phyloP scores from a whole-genome alignment of 2,797 vertebrate genomes.

The Babyrousa celebensis region DNA sequence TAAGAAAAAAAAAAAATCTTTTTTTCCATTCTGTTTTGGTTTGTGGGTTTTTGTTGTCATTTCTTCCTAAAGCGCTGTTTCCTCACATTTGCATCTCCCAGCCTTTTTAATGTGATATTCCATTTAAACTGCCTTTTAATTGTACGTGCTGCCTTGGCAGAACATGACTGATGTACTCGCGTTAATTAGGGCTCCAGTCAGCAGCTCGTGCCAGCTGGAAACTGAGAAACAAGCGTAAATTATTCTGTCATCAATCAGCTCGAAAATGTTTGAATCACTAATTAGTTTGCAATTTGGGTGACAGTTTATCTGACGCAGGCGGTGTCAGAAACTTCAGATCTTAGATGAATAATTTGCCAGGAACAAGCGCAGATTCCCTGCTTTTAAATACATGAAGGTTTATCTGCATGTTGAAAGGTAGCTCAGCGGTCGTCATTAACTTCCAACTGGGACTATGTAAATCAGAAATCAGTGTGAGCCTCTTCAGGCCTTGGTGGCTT shows the following conservation, averaged over 20 bases:
- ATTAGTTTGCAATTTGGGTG: conserved; percentile 99
- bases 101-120: conserved; percentile 97
- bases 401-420: conserved; percentile 95
- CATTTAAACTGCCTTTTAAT: conserved; percentile 98
- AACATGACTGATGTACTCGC: conserved; percentile 98
- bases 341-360: conserved; percentile 95
- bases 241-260: conserved; percentile 99
- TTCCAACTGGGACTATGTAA: conserved; percentile 95
- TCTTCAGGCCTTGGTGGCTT: conserved; percentile 93
- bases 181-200: conserved; percentile 98
- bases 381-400: conserved; percentile 95
- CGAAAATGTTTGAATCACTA: conserved; percentile 98
- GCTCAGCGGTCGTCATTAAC: conserved; percentile 95
- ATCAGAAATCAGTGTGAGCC: conserved; percentile 94
- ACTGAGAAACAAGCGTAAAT: conserved; percentile 98
- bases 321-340: conserved; percentile 94
- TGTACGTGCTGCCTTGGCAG: conserved; percentile 97
- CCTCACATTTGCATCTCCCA: conserved; percentile 94
- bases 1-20: conserved; percentile 70
- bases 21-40: conserved; percentile 92
- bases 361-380: conserved; percentile 94
- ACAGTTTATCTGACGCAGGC: conserved; percentile 98
- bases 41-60: conserved; percentile 94
- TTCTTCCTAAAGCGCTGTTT: conserved; percentile 94
- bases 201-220: conserved; percentile 98